Percentiles rank a stretch among this genome's conserved stretches.
Evolutionary conservation across 2,888 invertebrate genomes (phyloP).

Genomic region (Camponotus fellah): DNA sequence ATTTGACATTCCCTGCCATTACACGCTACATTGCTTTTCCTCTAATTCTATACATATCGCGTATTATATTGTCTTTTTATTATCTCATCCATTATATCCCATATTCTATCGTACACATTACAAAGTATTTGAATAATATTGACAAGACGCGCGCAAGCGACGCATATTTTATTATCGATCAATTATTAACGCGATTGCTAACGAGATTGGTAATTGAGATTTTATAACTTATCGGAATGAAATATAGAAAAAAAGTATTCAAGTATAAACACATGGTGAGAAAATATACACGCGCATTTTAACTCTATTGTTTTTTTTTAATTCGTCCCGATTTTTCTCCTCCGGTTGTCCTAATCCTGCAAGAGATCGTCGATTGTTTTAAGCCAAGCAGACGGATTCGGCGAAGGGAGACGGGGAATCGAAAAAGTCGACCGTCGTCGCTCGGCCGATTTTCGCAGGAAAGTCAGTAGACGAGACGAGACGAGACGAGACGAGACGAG

Average conservation of each 20-base stretch:
- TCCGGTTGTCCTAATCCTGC: neutral
- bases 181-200: neutral
- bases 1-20: conserved; percentile 40
- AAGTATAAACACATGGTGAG: neutral
- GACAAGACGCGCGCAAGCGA: neutral
- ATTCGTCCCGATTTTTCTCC: neutral
- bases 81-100: neutral
- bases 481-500: conserved; percentile 30
- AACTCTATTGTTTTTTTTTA: neutral
- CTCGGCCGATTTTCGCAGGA: conserved; percentile 80
- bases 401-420: neutral
- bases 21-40: conserved; percentile 19
- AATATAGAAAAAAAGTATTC: neutral
- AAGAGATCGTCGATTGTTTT: neutral
- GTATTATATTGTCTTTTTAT: conserved; percentile 16
- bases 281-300: neutral
- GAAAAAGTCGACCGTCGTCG: conserved; percentile 25
- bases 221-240: neutral
- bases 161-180: neutral
- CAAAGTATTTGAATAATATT: neutral
- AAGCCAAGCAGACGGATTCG: neutral
- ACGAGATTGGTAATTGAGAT: neutral
- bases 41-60: neutral
- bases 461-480: conserved; percentile 76
- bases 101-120: neutral